Conservation (phyloP, 2,113 vertebrate species). For the Egretta garzetta region DNA sequence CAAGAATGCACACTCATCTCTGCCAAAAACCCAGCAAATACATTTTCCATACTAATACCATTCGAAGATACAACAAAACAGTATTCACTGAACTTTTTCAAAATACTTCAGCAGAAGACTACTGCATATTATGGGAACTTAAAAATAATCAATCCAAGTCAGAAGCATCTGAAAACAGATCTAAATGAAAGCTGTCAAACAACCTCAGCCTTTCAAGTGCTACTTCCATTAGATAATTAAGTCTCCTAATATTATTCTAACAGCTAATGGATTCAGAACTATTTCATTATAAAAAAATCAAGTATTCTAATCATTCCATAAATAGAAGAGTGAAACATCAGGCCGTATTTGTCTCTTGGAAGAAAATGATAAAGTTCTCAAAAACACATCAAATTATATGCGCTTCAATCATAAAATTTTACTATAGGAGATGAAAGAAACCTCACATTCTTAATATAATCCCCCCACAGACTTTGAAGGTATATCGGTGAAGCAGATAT, state of each 20-base stretch:
- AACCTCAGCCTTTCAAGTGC: background rate
- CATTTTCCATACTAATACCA: background rate
- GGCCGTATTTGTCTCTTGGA: background rate
- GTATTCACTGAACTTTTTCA: background rate
- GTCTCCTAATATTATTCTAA: background rate
- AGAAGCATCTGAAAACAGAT: background rate
- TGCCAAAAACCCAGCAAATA: background rate
- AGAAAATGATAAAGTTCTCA: background rate
- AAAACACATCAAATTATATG: background rate
- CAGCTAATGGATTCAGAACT: no score
- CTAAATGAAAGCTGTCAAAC: background rate
- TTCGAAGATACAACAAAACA: background rate
- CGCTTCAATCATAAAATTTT: background rate
- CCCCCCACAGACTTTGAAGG: background rate
- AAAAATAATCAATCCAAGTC: background rate
- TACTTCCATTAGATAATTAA: background rate
- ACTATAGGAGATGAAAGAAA: background rate
- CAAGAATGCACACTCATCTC: background rate
- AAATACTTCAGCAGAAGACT: background rate
- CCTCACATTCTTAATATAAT: background rate
- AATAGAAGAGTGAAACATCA: background rate
- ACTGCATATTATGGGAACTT: background rate
- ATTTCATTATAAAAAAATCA: background rate
- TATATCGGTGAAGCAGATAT: background rate
- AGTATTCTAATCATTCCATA: background rate